Evolutionary conservation across 2,797 vertebrate genomes (phyloP), one percentile per base, ranked within the genome.

Genomic region (Phrynocephalus forsythii): DNA sequence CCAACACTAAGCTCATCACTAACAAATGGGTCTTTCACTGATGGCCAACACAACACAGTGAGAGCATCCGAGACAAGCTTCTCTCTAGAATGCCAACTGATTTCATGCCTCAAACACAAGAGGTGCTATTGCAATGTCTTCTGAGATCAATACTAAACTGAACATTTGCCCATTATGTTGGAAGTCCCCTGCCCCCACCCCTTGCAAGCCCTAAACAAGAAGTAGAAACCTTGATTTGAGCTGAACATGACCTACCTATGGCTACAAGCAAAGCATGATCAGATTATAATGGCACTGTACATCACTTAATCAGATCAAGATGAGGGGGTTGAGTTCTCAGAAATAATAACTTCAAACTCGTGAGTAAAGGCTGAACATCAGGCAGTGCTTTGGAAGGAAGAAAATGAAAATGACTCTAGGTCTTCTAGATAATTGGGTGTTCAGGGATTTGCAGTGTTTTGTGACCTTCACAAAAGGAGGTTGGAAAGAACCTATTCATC

Each of bases 271-370:
- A 63, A 73, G 28, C 72, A 24, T 26, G 50, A 56, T 75, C 68
- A 88, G 87, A 85, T 88, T 82, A 82, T 76, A 24, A 44, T 76
- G 78, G 48, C 56, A 81, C 56, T 68, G 30, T 85, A 85, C 78
- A 52, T 76, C 71, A 81, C n/a, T 81, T 85, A 85, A 88, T 85
- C 87, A 88, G 33, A 76, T 81, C 71, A 48, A 85, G 30, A 30
- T 60, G 38, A 24, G 48, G 0, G 56, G 80, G 30, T 75, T 81
- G 20, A 24, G 38, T 4, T 16, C 50, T 81, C 30, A 56, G 78
- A 68, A 81, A 81, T 44, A 84, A 88, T 48, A 81, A 69, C 6
- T 88, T 85, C 63, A 85, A 82, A 69, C 78, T 81, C 68, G 63
- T 76, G 68, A 82, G 48, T 10, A 68, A 67, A 88, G 73, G 7